A percentile compares a stretch with the other conserved stretches of the same genome.
These are phyloP conservation scores for Tiaroga cobitis DNA, from an alignment of 2,797 vertebrate species.

Conservation along the genomic window DNA sequence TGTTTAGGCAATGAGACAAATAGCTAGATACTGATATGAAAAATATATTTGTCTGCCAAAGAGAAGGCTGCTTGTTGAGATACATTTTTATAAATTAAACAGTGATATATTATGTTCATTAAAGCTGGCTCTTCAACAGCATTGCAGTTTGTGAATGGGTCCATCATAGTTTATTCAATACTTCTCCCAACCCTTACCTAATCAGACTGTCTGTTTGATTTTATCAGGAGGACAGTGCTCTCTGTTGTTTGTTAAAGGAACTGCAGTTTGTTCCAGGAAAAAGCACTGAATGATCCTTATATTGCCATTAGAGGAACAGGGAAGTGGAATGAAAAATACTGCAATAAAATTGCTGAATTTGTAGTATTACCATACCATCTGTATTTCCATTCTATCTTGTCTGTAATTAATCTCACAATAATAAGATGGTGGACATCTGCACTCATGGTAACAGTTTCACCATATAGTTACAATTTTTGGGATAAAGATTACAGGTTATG, in stretches of 20 bases:
- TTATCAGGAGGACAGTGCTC: slow-evolving; percentile 13
- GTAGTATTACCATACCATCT: not conserved
- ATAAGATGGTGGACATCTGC: not conserved
- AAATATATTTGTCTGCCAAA: not conserved
- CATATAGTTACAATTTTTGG: not conserved
- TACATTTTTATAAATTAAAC: not conserved
- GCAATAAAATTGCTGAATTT: not conserved
- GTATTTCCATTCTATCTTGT: not conserved
- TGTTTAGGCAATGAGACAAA: not conserved
- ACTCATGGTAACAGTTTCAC: not conserved
- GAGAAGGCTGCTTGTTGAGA: not conserved
- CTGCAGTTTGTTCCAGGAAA: not conserved
- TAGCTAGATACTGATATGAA: not conserved
- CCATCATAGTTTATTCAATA: not conserved
- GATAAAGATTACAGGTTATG: not conserved
- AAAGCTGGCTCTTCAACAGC: not conserved
- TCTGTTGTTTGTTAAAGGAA: slow-evolving; percentile 33
- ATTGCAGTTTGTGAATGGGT: not conserved
- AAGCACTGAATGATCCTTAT: not conserved
- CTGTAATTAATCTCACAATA: slow-evolving; percentile 3
- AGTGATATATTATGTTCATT: not conserved
- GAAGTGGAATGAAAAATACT: not conserved
- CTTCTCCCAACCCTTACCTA: not conserved
- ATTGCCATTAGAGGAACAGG: not conserved
- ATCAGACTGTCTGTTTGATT: not conserved